A percentile compares a stretch with the other conserved stretches of the same genome.
Conservation (phyloP, 2,113 vertebrate species). For the Aldabrachelys gigantea region DNA sequence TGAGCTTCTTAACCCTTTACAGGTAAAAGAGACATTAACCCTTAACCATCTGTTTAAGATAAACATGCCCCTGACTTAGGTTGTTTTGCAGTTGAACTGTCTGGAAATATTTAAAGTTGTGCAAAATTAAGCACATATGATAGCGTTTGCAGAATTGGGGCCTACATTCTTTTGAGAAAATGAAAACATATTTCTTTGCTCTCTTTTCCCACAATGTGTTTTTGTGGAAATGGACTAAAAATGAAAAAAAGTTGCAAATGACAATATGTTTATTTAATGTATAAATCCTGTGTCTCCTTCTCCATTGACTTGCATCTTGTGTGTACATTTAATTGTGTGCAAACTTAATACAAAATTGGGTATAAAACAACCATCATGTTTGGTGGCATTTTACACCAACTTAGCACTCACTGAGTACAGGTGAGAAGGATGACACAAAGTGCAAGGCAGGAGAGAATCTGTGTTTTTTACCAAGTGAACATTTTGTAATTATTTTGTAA, state of each 20-base stretch:
- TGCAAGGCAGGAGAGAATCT: not conserved
- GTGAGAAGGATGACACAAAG: not conserved
- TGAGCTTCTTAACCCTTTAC: too few relatives aligned
- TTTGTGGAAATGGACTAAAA: not conserved
- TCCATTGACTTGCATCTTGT: not conserved
- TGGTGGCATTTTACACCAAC: not conserved
- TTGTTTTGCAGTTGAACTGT: not conserved
- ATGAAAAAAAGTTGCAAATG: not conserved
- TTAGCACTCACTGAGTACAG: not conserved
- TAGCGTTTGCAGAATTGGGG: not conserved
- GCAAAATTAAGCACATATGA: not conserved
- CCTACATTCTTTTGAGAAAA: not conserved
- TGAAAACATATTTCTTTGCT: not conserved
- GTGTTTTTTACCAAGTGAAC: not conserved
- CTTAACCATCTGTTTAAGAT: too few relatives aligned
- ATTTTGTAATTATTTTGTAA: not conserved
- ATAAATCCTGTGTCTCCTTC: not conserved
- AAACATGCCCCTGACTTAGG: not conserved
- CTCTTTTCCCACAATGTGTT: not conserved
- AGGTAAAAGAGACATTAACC: too few relatives aligned
- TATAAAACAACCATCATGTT: not conserved
- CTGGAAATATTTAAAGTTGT: not conserved
- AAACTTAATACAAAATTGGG: not conserved
- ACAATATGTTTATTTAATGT: not conserved
- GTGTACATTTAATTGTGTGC: accelerated